Evolutionary conservation across 1,140 invertebrate genomes (phyloP).

Genomic region (Penaeus vannamei): DNA sequence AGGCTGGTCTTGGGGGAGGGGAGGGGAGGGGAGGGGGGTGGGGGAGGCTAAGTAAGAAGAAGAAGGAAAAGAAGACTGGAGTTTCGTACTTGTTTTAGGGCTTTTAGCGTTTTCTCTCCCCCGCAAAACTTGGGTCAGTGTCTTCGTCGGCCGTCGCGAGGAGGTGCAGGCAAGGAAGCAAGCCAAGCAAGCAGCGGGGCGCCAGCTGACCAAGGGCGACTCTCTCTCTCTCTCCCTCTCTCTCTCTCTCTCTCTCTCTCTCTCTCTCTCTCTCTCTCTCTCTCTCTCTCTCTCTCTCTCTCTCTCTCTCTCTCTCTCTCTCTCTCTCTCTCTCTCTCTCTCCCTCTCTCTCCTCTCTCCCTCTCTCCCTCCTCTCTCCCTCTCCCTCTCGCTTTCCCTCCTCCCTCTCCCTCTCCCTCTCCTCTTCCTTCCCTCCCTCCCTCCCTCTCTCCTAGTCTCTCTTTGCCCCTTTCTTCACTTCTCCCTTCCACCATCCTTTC

Average conservation of each 20-base stretch:
- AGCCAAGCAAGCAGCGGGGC: too few relatives aligned
- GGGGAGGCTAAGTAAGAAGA: too few relatives aligned
- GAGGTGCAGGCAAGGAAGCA: too few relatives aligned
- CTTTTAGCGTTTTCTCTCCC: too few relatives aligned
- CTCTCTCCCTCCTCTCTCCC: neutral
- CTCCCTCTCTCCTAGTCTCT: neutral
- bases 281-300: neutral
- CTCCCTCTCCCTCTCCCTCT: neutral
- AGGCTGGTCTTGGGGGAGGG: too few relatives aligned
- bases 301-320: neutral
- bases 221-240: constrained; percentile 4
- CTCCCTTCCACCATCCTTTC: neutral
- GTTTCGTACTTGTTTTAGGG: too few relatives aligned
- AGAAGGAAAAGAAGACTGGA: too few relatives aligned
- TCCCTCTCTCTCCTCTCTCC: neutral
- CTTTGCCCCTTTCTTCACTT: neutral
- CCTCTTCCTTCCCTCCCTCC: neutral
- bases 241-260: neutral
- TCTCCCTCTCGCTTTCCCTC: neutral
- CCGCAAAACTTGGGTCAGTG: too few relatives aligned
- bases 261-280: neutral
- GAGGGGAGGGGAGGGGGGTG: too few relatives aligned
- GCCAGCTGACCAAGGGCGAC: neutral
- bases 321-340: neutral
- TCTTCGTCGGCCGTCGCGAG: too few relatives aligned